Base-by-base conservation (phyloP, 1,140 invertebrate genomes). In the Calephelis nemesis region DNA sequence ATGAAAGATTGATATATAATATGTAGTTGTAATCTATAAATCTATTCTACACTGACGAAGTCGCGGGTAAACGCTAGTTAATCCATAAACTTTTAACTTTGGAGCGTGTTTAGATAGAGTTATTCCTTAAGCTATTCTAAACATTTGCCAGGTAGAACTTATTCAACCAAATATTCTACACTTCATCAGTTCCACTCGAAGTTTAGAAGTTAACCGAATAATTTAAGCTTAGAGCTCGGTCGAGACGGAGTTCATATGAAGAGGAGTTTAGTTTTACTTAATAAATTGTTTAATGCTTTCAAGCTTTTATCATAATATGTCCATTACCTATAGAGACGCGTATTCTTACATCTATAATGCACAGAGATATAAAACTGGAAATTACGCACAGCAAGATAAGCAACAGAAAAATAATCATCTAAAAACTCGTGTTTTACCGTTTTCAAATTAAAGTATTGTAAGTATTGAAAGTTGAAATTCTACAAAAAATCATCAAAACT, bases 271-370 rank as follows among this genome's bases (percentile, higher is more conserved):
- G 42, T 45, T 45, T 45, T n/a, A 60, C 58, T 60, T 12, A 60
- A 60, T 60, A 60, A 60, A 60, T 40, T 60, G 58, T 60, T 40
- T 30, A 39, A 58, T 30, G 12, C 10, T 58, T 58, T 39, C 10
- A 58, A 39, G 58, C 11, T 60, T 60, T 7, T 39, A 40, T 40
- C 4, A 60, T 2, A 40, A 40, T 60, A n/a, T 60, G 7, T 60
- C 6, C 39, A 40, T 6, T 12, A 60, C 11, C 1, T 60, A 30
- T 2, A 30, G 52, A 30, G 42, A 9, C 5, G 3, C 30, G 30
- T 4, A 30, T 30, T 30, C 30, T 30, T 30, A 4, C 30, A 30
- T 30, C 30, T 30, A 2, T 30, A 30, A 4, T 30, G 2, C 4
- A 30, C 30, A 30, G 30, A 30, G 30, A 30, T 30, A 30, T 30